Evolutionary conservation across 2,113 vertebrate species (phyloP).

Genomic region (Propithecus coquereli): DNA sequence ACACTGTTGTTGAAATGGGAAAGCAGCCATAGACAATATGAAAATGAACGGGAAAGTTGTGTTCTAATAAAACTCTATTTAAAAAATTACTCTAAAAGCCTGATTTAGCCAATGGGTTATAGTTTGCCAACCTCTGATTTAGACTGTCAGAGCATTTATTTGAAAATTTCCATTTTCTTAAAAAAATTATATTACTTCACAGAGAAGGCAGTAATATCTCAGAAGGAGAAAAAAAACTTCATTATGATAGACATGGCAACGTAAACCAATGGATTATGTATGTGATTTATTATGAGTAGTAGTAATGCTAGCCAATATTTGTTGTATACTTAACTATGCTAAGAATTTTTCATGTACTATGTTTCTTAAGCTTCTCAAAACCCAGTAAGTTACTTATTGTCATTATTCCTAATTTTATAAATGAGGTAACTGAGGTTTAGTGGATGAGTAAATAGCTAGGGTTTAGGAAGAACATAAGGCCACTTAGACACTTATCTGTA

Average conservation of each 20-base stretch:
- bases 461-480: background rate
- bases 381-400: background rate
- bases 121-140: background rate
- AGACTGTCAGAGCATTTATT: background rate
- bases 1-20: background rate
- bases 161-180: background rate
- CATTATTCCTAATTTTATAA: background rate
- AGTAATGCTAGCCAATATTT: background rate
- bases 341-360: background rate
- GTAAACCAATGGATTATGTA: background rate
- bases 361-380: background rate
- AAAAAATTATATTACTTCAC: background rate
- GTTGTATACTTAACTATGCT: background rate
- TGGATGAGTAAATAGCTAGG: background rate
- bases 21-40: too few relatives aligned
- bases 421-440: background rate
- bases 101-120: background rate
- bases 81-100: background rate
- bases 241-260: background rate
- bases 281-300: background rate
- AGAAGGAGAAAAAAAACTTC: background rate
- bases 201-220: background rate
- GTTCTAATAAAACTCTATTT: background rate
- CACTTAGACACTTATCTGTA: background rate
- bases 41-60: background rate